Evolutionary conservation across 2,888 invertebrate species (phyloP), one percentile per base, ranked within the genome.

Genomic region (Meganola albula): DNA sequence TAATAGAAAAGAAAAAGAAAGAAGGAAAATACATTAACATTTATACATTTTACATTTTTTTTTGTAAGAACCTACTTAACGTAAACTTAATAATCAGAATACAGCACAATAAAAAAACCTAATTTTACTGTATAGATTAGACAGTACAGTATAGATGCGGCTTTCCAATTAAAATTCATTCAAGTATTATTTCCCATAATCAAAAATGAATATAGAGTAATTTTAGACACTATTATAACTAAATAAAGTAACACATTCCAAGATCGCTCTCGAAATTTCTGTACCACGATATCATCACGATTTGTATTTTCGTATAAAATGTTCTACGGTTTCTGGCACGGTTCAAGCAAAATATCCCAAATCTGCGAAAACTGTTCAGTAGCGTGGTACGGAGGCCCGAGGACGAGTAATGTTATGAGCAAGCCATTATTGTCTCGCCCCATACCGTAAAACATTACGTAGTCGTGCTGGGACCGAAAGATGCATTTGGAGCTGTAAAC

Each of bases 381-480:
- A 47, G 52, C 76, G 49, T 77, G 63, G 82, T 80, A 78, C 74
- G 53, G 58, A 63, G 78, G 68, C 62, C 50, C 56, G 70, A 72
- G 74, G 77, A 83, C 82, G 85, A 85, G 85, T 85, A 78, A 85
- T 85, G 85, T 85, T 85, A 85, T 85, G 85, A 85, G 85, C 84
- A 77, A 80, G 72, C 84, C 85, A 85, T 85, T 85, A 85, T 85
- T 85, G 85, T 85, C 84, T 84, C 83, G 78, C 77, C 78, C 83
- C 79, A 85, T 85, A 83, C 84, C 84, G 84, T 85, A 85, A 84
- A 85, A 79, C 83, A 84, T 84, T 83, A 84, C 82, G 78, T 72
- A 84, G 80, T 74, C 70, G 74, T 71, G 63, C 69, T 74, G 72
- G 67, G 69, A 69, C 67, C 60, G 63, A 58, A 50, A 59, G 59